Conservation (phyloP, 2,797 vertebrate genomes). For the Scolopax rusticola region DNA sequence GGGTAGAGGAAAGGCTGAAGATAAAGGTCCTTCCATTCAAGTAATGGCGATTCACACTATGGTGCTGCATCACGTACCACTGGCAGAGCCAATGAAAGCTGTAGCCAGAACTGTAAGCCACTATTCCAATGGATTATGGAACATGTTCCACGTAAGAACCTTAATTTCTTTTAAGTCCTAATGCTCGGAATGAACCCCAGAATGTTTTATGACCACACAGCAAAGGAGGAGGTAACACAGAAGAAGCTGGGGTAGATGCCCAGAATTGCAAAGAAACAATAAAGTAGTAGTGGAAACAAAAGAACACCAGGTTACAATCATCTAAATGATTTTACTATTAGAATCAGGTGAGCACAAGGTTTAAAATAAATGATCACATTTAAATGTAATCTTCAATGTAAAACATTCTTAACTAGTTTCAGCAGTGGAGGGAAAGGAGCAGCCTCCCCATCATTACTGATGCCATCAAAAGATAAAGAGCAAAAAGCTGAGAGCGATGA, state of each 20-base stretch:
- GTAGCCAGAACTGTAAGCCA: background rate
- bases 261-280: background rate
- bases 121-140: background rate
- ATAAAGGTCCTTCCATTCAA: background rate
- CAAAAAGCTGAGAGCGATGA: background rate
- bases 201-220: background rate
- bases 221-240: background rate
- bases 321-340: background rate
- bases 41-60: background rate
- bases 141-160: background rate
- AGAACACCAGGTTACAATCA: background rate
- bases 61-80: background rate
- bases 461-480: background rate
- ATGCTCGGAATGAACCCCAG: background rate
- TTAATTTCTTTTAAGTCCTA: background rate
- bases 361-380: background rate
- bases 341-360: background rate
- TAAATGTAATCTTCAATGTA: background rate
- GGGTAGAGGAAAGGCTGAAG: background rate
- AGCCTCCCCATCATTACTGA: background rate
- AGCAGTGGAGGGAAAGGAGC: background rate
- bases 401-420: background rate
- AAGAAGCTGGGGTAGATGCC: background rate
- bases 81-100: background rate
- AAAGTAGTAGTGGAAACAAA: background rate